Conservation (phyloP, 1,140 invertebrate species). For the Anoplolepis gracilipes region DNA sequence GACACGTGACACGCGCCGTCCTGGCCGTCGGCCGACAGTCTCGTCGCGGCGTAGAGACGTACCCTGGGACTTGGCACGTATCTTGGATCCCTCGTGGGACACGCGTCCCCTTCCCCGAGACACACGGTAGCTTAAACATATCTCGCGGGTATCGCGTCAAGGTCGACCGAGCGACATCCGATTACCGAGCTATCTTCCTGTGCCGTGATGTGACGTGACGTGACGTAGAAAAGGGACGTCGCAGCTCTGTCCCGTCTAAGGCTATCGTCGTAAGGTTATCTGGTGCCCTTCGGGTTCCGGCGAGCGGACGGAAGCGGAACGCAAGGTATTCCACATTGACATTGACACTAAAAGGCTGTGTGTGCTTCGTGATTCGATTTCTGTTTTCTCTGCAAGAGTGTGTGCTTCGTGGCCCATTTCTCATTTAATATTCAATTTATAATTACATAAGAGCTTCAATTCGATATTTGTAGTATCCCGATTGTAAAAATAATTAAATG, state of each 20-base stretch:
- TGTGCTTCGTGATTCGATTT: constrained; percentile 39
- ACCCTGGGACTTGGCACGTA: too few relatives aligned
- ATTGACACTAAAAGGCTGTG: constrained; percentile 54
- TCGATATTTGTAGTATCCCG: neutral
- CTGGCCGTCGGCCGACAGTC: constrained; percentile 55
- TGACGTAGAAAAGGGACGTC: constrained; percentile 22
- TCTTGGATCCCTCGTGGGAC: too few relatives aligned
- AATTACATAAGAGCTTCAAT: constrained; percentile 10
- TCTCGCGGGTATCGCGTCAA: constrained; percentile 63
- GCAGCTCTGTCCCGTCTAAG: constrained; percentile 44
- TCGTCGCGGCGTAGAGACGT: constrained; percentile 39
- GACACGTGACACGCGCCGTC: constrained; percentile 78
- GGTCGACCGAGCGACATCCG: constrained; percentile 52
- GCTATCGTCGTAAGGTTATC: constrained; percentile 60
- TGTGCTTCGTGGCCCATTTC: neutral
- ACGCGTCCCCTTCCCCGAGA: neutral
- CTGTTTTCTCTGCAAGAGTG: constrained; percentile 42
- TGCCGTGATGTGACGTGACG: constrained; percentile 36
- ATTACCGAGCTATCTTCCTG: constrained; percentile 37
- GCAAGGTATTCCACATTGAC: constrained; percentile 33
- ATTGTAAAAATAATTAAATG: neutral
- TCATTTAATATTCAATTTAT: constrained; percentile 5
- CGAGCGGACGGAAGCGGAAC: constrained; percentile 47
- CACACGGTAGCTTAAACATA: constrained; percentile 56
- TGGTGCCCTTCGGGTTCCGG: constrained; percentile 66